Evolutionary conservation across 2,888 invertebrate genomes (phyloP).

Genomic region (Rugalucina vietnamica): DNA sequence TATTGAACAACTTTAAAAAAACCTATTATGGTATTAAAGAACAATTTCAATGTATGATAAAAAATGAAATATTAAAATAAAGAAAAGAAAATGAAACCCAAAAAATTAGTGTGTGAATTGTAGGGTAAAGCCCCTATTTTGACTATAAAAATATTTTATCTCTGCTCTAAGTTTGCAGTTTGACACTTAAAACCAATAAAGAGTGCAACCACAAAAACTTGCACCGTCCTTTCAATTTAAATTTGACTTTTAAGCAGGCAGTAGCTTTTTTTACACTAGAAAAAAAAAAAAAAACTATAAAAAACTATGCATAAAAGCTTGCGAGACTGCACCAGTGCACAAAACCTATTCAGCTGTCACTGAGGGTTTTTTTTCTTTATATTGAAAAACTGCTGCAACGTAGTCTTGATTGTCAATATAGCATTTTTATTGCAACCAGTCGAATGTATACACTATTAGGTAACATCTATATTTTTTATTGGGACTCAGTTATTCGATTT

Average conservation of each 20-base stretch:
- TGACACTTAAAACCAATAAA: neutral
- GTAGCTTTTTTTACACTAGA: conserved; percentile 2
- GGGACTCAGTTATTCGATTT: conserved; percentile 3
- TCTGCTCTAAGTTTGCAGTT: too few species aligned
- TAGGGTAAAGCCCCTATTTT: too few species aligned
- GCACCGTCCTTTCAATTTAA: neutral
- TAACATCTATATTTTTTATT: neutral
- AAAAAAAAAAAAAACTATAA: neutral
- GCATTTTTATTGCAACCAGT: conserved; percentile 10
- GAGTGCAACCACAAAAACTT: neutral
- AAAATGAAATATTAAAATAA: neutral
- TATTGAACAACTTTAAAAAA: too few species aligned
- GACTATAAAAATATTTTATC: too few species aligned
- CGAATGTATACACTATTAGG: conserved; percentile 1
- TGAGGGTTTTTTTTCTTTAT: neutral
- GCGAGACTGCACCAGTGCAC: conserved; percentile 2
- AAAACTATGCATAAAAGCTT: neutral
- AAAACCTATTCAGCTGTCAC: conserved; percentile 15
- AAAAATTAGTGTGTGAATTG: too few species aligned
- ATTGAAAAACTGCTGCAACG: neutral
- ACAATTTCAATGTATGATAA: too few species aligned
- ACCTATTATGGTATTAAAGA: too few species aligned
- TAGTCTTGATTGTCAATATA: conserved; percentile 4
- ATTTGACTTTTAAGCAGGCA: neutral
- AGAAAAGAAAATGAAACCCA: neutral